Percentiles rank a stretch among this genome's conserved stretches.
These are phyloP conservation scores for Scaptodrosophila latifasciaeformis DNA, from an alignment of 2,888 invertebrate genomes.

Conservation along the genomic window DNA sequence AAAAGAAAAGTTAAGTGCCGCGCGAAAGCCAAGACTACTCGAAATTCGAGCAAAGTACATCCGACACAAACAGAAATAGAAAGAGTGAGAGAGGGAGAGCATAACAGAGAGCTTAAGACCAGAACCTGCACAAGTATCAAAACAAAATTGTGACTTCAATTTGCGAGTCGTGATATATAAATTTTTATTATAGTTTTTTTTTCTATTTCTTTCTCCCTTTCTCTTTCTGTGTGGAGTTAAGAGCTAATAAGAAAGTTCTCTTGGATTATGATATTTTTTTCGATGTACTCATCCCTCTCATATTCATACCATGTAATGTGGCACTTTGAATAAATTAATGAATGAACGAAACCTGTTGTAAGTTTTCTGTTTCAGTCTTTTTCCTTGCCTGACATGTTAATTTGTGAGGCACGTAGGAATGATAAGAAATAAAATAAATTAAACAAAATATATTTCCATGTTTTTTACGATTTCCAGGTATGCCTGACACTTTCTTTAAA, in stretches of 20 bases:
- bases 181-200: too few relatives aligned
- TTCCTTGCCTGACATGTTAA: conserved; percentile 58
- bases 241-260: conserved; percentile 47
- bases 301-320: conserved; percentile 24
- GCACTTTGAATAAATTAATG: conserved; percentile 43
- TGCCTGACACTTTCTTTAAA: conserved; percentile 43
- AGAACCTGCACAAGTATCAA: too few relatives aligned
- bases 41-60: too few relatives aligned
- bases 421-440: conserved; percentile 40
- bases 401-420: conserved; percentile 51
- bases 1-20: conserved; percentile 45
- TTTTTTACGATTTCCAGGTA: conserved; percentile 6
- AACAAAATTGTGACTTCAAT: too few relatives aligned
- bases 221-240: too few relatives aligned
- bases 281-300: conserved; percentile 4
- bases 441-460: conserved; percentile 16
- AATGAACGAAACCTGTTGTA: conserved; percentile 23
- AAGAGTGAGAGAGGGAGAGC: not conserved
- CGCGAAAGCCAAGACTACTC: conserved; percentile 15
- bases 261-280: conserved; percentile 11
- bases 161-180: too few relatives aligned
- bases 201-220: too few relatives aligned
- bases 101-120: not conserved
- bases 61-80: not conserved
- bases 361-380: conserved; percentile 20